These are phyloP conservation scores for Dasypogon diadema DNA, from an alignment of 2,888 invertebrate genomes.

Conservation along the genomic window DNA sequence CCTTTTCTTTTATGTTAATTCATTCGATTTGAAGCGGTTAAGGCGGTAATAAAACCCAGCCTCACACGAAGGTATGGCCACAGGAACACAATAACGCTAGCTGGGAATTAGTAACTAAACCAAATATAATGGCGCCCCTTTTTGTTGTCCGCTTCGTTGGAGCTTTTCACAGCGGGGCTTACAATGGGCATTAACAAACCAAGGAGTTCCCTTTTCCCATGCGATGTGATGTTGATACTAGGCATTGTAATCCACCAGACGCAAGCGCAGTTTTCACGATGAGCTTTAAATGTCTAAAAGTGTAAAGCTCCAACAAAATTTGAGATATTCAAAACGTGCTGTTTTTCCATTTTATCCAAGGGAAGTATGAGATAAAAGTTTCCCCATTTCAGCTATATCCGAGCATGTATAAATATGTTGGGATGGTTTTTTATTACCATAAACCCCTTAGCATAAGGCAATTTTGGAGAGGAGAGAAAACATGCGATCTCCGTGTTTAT, in stretches of 20 bases:
- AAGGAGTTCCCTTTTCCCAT: background rate
- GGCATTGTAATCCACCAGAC: slow-evolving; percentile 1
- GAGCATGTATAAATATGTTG: background rate
- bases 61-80: background rate
- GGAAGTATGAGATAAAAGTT: too few species aligned
- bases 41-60: slow-evolving; percentile 6
- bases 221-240: background rate
- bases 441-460: background rate
- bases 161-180: slow-evolving; percentile 14
- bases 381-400: too few species aligned
- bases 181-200: background rate
- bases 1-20: slow-evolving; percentile 6
- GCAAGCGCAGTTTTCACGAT: slow-evolving; percentile 18
- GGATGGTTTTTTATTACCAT: background rate
- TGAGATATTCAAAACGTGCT: background rate
- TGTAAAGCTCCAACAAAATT: background rate
- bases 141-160: slow-evolving; percentile 7
- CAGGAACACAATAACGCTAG: slow-evolving; percentile 29
- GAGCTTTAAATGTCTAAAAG: background rate
- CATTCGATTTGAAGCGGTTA: slow-evolving; percentile 14
- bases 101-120: slow-evolving; percentile 38
- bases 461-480: too few species aligned
- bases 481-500: background rate
- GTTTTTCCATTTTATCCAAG: too few species aligned
- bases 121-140: slow-evolving; percentile 30